Base-by-base conservation (phyloP, 2,888 invertebrate genomes). In the Embidobia sp. region DNA sequence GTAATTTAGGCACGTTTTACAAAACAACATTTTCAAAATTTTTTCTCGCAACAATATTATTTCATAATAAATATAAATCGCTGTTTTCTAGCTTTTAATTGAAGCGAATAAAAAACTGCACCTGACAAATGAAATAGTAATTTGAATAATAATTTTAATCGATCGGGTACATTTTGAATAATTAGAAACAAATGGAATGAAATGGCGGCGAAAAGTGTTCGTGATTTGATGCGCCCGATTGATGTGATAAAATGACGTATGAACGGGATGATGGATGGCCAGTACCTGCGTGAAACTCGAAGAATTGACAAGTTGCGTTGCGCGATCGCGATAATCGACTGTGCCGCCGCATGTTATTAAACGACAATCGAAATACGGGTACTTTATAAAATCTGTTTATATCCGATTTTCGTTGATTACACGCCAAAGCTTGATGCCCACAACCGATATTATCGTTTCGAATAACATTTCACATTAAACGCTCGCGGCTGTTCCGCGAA, bases 391-490 rank as follows among this genome's bases (percentile, higher is more conserved):
- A 78, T 67, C 75, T 51, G 72, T 67, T 75, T 76, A 69, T 79
- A 77, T 77, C 69, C 77, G 81, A 81, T 79, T 78, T 78, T 81
- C 80, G 80, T 77, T 80, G 81, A 79, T 81, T 79, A 80, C 72
- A 77, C 59, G 73, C 73, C 80, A 79, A 74, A 76, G 79, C 77
- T 74, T 78, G 81, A 77, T 72, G 70, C 73, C 59, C 69, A 67
- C 67, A 53, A 80, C 80, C 77, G 78, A 80, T 79, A 84, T 83
- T 83, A 84, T 81, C 80, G 81, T 79, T 77, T 79, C 77, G 77
- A 80, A 80, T 80, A 79, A 82, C 78, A 73, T 78, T 78, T 77
- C 79, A 73, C 78, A 77, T 79, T 81, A 81, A 81, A 79, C 78
- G 78, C 80, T 75, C 79, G 77, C 78, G 76, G 79, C 73, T 31